Evolutionary conservation across 37 sponge, comb jelly and placozoan genomes (phyloP), one percentile per base, ranked within the genome.

Genomic region (Axinella damicornis): DNA sequence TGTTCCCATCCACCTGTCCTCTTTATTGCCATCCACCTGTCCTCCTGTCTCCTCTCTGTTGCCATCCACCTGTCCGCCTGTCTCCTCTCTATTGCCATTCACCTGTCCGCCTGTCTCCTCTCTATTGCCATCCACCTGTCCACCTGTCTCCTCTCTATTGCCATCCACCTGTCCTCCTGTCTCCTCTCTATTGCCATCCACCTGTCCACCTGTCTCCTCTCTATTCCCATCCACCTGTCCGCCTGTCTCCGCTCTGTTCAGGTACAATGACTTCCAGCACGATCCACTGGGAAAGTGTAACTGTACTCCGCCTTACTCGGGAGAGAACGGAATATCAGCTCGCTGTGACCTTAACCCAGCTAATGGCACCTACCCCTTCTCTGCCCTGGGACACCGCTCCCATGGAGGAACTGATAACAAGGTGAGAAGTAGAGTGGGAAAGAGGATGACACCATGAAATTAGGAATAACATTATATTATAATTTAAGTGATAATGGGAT

Each of bases 361-460:
- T 40, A 84, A 87, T 77, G 99, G 99, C 19, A 93, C 90, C 0
- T 98, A 98, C 74, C 90, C 89, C n/a, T 83, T 98, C 55, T 59
- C 75, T 64, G 82, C 83, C n/a, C 76, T 96, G 57, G 95, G 92
- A 2, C 97, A 95, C 57, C 69, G 99, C 19, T 65, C 68, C 30
- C 99, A 98, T 79, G 99, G 97, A 0, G 99, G 87, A 32, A 96
- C 92, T 34, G 99, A 98, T 69, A 89, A 77, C 76, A 98, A 98
- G 90, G 93, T 94, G 14, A 28, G 35, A 18, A 68, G n/a, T n/a
- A n/a, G n/a, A n/a, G n/a, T n/a, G n/a, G n/a, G 20, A 27, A 27
- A 13, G 25, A 24, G 65, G 65, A 24, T 24, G 27, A 16, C 27
- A 13, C 12, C 65, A 65, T 22, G 25, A 20, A 65, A 16, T 65